Evolutionary conservation across 2,113 vertebrate genomes (phyloP).

Genomic region (Neogale vison): DNA sequence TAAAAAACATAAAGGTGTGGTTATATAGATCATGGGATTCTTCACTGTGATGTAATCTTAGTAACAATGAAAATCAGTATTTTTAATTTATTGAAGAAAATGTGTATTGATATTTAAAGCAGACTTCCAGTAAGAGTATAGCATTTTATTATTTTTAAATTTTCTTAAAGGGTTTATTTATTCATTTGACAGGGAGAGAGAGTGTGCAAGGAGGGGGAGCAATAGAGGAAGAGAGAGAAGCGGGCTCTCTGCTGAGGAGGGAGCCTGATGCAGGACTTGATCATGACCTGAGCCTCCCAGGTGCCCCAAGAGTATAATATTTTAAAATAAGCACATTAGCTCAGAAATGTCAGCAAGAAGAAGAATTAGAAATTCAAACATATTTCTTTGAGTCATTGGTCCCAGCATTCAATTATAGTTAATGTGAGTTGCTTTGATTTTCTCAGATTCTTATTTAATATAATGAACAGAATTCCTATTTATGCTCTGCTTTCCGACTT

Average conservation of each 20-base stretch:
- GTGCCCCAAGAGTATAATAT: not conserved
- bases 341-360: not conserved
- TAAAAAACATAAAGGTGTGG: not conserved
- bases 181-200: not conserved
- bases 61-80: not conserved
- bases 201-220: too few species aligned
- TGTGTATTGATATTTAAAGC: not conserved
- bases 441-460: not conserved
- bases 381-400: not conserved
- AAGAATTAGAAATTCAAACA: not conserved
- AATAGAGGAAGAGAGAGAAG: too few species aligned
- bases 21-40: not conserved
- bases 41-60: not conserved
- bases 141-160: not conserved
- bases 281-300: too few species aligned
- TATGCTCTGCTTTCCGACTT: not conserved
- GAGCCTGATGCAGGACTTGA: too few species aligned
- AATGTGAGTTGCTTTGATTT: not conserved
- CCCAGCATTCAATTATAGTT: not conserved
- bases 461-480: not conserved
- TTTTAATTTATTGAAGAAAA: not conserved
- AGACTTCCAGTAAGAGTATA: not conserved
- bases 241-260: too few species aligned
- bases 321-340: not conserved
- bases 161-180: not conserved